phyloP scores from a whole-genome alignment of 2,113 vertebrate genomes.

The Xiphias gladius region DNA sequence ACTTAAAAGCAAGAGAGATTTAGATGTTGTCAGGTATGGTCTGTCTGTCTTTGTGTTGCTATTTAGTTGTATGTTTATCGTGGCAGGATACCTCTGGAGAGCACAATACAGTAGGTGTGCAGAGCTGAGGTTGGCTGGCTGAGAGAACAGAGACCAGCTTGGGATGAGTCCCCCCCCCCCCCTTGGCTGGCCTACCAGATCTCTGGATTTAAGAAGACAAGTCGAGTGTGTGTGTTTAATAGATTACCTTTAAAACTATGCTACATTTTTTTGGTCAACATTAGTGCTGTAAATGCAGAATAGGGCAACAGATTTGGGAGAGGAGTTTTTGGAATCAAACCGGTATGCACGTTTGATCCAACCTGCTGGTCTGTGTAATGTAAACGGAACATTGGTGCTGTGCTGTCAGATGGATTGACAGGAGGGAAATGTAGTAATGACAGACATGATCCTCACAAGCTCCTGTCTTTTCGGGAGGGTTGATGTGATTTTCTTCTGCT shows the following conservation, averaged over 20 bases:
- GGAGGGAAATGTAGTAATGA: slow-evolving; percentile 31
- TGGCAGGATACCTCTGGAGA: slow-evolving; percentile 11
- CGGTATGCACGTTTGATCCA: neutral
- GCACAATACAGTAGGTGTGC: slow-evolving; percentile 30
- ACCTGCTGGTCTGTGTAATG: slow-evolving; percentile 7
- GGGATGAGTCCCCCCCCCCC: slow-evolving; percentile 53
- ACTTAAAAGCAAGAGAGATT: slow-evolving; percentile 31
- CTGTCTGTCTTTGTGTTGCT: slow-evolving; percentile 52
- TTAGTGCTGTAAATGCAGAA: slow-evolving; percentile 18
- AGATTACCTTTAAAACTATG: slow-evolving; percentile 30
- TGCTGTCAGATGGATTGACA: slow-evolving; percentile 46
- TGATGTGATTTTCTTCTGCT: slow-evolving; percentile 30
- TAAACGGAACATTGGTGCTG: slow-evolving; percentile 14
- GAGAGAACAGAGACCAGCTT: slow-evolving; percentile 40
- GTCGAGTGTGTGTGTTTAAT: slow-evolving; percentile 41
- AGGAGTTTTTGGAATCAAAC: slow-evolving; percentile 22
- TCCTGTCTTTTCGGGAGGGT: slow-evolving; percentile 23
- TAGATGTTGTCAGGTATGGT: slow-evolving; percentile 31
- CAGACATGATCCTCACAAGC: slow-evolving; percentile 26
- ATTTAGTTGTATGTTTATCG: slow-evolving; percentile 59
- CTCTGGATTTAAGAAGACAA: slow-evolving; percentile 63
- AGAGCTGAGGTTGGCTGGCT: slow-evolving; percentile 32
- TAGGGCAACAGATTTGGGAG: neutral
- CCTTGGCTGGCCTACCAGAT: slow-evolving; percentile 36
- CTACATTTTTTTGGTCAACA: neutral